Evolutionary conservation across 1,140 invertebrate species (phyloP).

Genomic region (Metopolophium dirhodum): DNA sequence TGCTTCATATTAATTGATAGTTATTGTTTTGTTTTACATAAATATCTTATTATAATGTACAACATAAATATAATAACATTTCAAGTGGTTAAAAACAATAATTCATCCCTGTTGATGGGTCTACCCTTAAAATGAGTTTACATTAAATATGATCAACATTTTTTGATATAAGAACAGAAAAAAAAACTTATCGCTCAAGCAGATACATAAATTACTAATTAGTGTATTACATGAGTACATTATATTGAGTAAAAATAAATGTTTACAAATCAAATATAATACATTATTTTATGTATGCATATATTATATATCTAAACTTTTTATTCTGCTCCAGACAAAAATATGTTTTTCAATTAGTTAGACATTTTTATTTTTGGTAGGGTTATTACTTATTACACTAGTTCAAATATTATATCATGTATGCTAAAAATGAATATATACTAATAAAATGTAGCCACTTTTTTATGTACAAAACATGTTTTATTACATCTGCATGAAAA

Average conservation of each 20-base stretch:
- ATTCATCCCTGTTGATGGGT: slow-evolving; percentile 47
- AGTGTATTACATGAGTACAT: not conserved
- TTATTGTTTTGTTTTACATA: slow-evolving; percentile 45
- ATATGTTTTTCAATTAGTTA: not conserved
- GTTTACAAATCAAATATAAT: slow-evolving; percentile 1
- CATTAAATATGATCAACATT: slow-evolving; percentile 37
- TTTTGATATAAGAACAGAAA: slow-evolving; percentile 30
- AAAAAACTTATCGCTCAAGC: not conserved
- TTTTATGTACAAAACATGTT: slow-evolving; percentile 50
- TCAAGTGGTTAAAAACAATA: slow-evolving; percentile 44
- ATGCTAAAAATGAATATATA: slow-evolving; percentile 36
- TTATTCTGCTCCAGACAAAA: slow-evolving; percentile 5
- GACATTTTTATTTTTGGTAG: not conserved
- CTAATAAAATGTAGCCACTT: slow-evolving; percentile 31
- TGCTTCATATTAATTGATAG: not conserved
- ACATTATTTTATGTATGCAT: not conserved
- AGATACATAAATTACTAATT: slow-evolving; percentile 28
- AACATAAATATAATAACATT: slow-evolving; percentile 54
- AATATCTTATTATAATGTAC: slow-evolving; percentile 53
- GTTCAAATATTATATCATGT: slow-evolving; percentile 10
- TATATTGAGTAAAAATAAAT: slow-evolving; percentile 22
- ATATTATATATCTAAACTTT: not conserved
- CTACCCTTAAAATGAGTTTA: slow-evolving; percentile 37
- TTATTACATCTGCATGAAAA: slow-evolving; percentile 49
- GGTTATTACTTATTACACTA: not conserved